Conservation (phyloP, 2,113 vertebrate genomes). For the Neolamprologus sp. region DNA sequence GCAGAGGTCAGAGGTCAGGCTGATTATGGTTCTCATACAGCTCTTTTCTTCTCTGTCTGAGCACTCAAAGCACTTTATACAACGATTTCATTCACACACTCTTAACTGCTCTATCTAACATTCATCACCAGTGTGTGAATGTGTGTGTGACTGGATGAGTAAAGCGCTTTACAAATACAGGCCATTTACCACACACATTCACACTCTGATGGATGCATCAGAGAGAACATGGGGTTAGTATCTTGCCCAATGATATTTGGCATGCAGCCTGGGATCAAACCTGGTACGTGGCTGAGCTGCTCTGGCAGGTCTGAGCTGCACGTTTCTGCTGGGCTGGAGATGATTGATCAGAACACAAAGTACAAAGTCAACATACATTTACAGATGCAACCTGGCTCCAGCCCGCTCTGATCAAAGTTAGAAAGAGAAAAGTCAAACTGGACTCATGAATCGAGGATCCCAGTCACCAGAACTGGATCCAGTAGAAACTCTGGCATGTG, state of each 20-base stretch:
- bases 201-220: accelerated
- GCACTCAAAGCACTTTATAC: too few species aligned
- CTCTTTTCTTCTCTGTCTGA: too few species aligned
- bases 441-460: not conserved
- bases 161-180: accelerated
- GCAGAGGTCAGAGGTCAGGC: not conserved
- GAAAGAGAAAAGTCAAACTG: not conserved
- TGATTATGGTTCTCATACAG: not conserved
- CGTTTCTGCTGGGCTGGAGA: accelerated
- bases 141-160: accelerated
- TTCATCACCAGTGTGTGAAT: not conserved
- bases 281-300: accelerated
- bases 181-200: not conserved
- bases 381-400: accelerated
- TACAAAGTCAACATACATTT: not conserved
- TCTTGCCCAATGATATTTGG: not conserved
- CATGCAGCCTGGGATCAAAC: not conserved
- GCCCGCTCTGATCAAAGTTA: not conserved
- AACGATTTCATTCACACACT: too few species aligned
- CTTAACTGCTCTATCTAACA: not conserved
- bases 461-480: accelerated
- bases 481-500: not conserved
- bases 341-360: not conserved
- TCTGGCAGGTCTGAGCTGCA: accelerated
- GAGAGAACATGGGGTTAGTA: not conserved